Percentiles rank a stretch among this genome's conserved stretches.
Evolutionary conservation across 2,113 vertebrate genomes (phyloP).

Genomic region (Oreotrochilus melanogaster): DNA sequence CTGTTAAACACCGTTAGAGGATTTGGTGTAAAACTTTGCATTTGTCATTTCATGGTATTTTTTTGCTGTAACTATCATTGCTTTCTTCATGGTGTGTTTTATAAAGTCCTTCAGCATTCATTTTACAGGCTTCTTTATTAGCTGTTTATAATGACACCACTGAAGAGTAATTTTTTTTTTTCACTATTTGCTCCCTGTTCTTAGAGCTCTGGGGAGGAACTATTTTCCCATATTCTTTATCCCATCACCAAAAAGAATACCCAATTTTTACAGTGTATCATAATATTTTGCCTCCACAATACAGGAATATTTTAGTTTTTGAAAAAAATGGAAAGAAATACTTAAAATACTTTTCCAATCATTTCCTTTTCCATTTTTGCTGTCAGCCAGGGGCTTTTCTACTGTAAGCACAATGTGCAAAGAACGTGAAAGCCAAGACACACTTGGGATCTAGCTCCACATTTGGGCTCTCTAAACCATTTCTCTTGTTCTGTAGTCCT

Average conservation of each 20-base stretch:
- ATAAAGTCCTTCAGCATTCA: constrained; percentile 19
- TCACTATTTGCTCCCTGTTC: neutral
- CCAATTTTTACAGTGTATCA: neutral
- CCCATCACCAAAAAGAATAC: neutral
- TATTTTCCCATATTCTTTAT: neutral
- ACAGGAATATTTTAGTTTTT: neutral
- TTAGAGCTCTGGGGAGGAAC: neutral
- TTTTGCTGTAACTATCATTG: constrained; percentile 46
- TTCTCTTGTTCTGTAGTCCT: neutral
- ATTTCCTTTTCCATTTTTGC: neutral
- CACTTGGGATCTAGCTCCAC: neutral
- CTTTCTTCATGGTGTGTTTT: constrained; percentile 51
- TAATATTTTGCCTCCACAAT: neutral
- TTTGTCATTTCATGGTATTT: constrained; percentile 22
- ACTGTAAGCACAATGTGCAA: neutral
- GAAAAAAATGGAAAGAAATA: neutral
- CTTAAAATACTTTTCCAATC: rapidly evolving
- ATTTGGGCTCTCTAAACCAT: neutral
- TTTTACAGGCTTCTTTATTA: constrained; percentile 13
- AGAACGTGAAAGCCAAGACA: neutral
- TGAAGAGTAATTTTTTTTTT: neutral
- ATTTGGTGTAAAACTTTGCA: constrained; percentile 45
- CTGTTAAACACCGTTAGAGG: constrained; percentile 10
- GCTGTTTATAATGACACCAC: neutral
- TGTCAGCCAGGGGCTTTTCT: neutral